Evolutionary conservation across 2,888 invertebrate genomes (phyloP).

Genomic region (Amphipyra tragopoginis): DNA sequence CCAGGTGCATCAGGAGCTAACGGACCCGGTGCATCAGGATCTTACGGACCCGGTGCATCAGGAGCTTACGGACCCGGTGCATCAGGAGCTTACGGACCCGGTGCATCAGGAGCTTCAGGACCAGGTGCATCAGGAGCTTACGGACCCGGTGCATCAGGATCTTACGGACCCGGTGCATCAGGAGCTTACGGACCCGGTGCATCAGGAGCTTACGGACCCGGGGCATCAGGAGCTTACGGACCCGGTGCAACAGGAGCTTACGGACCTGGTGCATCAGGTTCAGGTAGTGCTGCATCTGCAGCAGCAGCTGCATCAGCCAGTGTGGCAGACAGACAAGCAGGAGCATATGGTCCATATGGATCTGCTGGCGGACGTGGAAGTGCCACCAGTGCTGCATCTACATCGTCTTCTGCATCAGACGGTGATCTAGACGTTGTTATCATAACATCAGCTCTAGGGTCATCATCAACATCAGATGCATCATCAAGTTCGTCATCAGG

Average conservation of each 20-base stretch:
- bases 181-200: constrained; percentile 16
- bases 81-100: neutral
- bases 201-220: too few relatives aligned
- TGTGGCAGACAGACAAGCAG: neutral
- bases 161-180: constrained; percentile 36
- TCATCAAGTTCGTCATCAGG: neutral
- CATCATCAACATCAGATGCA: too few relatives aligned
- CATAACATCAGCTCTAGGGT: too few relatives aligned
- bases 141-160: constrained; percentile 1
- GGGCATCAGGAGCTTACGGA: too few relatives aligned
- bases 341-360: too few relatives aligned
- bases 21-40: too few relatives aligned
- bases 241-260: neutral
- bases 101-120: constrained; percentile 21
- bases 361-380: too few relatives aligned
- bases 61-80: neutral
- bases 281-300: neutral
- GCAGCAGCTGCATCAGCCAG: neutral
- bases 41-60: too few relatives aligned
- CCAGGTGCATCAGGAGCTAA: constrained; percentile 10
- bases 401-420: neutral
- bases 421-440: too few relatives aligned
- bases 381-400: too few relatives aligned
- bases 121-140: constrained; percentile 10
- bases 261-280: neutral